Conservation (phyloP, 2,797 vertebrate species). For the Masticophis lateralis region DNA sequence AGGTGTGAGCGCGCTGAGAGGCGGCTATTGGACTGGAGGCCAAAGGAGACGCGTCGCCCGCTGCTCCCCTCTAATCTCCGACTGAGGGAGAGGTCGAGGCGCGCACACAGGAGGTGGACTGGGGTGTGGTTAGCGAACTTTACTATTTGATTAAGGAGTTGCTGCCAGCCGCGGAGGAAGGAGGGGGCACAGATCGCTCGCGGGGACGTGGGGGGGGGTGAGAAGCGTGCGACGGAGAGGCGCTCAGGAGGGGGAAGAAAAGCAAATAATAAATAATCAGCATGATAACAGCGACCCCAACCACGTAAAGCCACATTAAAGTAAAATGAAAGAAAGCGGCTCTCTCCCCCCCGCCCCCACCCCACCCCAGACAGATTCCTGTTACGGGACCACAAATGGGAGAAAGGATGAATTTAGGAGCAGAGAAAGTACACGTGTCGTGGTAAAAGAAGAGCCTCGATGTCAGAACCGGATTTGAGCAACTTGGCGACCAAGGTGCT, state of each 20-base stretch:
- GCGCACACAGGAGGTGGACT: slow-evolving; percentile 13
- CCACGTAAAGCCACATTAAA: not conserved
- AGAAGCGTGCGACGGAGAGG: not conserved
- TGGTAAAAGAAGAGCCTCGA: not conserved
- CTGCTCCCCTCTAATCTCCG: not conserved
- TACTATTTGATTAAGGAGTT: slow-evolving; percentile 38
- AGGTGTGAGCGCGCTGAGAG: not conserved
- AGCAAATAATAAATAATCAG: not conserved
- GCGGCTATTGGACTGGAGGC: not conserved
- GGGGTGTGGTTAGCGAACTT: slow-evolving; percentile 48
- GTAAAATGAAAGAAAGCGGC: not conserved
- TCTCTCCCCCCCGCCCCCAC: too few relatives aligned
- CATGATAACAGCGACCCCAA: not conserved
- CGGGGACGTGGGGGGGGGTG: accelerated
- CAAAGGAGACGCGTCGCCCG: slow-evolving; percentile 4
- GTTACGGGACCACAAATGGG: not conserved
- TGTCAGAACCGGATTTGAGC: not conserved
- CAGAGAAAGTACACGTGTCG: not conserved
- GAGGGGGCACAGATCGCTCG: not conserved
- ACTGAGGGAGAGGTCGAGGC: not conserved
- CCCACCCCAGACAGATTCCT: not conserved
- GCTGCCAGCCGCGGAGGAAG: not conserved
- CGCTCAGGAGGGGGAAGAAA: not conserved
- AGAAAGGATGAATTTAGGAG: not conserved
- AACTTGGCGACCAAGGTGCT: not conserved